Evolutionary conservation across 2,113 vertebrate genomes (phyloP).

Genomic region (Grallaria varia): DNA sequence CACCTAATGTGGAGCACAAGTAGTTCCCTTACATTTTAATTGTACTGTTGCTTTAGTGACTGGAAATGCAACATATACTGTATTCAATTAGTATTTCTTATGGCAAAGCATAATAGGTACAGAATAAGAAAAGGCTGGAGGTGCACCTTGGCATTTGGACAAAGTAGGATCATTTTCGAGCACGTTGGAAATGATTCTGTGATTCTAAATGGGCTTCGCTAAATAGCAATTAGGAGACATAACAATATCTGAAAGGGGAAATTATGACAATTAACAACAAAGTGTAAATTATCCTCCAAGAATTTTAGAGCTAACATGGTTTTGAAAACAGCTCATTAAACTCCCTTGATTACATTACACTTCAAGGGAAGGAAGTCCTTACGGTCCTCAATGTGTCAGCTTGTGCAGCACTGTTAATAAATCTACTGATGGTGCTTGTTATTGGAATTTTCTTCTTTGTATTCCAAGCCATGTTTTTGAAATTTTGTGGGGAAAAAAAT

Average conservation of each 20-base stretch:
- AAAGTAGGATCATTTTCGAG: background rate
- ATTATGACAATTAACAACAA: background rate
- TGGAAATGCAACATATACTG: background rate
- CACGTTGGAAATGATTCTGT: background rate
- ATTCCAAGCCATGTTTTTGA: background rate
- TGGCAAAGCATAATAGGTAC: background rate
- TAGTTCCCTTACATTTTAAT: background rate
- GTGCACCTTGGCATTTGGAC: conserved; percentile 10
- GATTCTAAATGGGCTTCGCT: background rate
- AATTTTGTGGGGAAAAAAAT: background rate
- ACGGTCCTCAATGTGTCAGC: background rate
- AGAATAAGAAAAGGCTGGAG: background rate
- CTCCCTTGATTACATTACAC: background rate
- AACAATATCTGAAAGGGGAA: background rate
- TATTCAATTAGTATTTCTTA: background rate
- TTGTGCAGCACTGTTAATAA: background rate
- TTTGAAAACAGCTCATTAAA: background rate
- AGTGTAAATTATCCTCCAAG: background rate
- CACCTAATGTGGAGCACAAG: background rate
- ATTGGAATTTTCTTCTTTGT: background rate
- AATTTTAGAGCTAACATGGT: background rate
- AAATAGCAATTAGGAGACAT: background rate
- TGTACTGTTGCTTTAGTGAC: background rate
- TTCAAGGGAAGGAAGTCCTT: background rate
- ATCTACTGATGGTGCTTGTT: background rate